Conservation (phyloP, 2,113 vertebrate genomes). For the Austrofundulus limnaeus region DNA sequence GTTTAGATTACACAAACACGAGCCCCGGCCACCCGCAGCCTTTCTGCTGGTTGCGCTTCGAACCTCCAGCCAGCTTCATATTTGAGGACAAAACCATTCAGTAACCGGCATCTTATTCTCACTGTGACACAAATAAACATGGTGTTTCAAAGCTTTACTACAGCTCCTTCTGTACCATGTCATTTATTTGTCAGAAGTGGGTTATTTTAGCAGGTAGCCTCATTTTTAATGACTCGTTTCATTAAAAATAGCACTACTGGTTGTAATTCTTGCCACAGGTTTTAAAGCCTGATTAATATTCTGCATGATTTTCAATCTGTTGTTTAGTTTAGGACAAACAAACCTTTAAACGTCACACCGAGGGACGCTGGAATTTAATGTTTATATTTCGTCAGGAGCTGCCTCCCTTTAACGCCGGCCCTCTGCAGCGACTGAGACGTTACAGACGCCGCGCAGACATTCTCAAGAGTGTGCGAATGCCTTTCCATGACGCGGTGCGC, state of each 20-base stretch:
- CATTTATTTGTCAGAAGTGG: neutral
- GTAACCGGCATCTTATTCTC: neutral
- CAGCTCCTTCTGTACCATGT: neutral
- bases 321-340: neutral
- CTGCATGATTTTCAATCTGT: neutral
- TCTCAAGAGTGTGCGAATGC: conserved; percentile 33
- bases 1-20: neutral
- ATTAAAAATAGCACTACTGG: neutral
- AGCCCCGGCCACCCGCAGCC: neutral
- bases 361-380: neutral
- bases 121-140: neutral
- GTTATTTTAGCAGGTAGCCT: neutral
- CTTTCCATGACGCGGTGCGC: conserved; percentile 67
- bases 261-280: too few species aligned
- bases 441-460: conserved; percentile 41
- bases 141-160: too few species aligned
- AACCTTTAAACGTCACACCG: too few species aligned
- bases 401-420: conserved; percentile 10
- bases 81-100: neutral
- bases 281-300: too few species aligned
- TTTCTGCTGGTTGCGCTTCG: conserved; percentile 4
- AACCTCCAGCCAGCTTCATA: neutral
- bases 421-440: conserved; percentile 22
- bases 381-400: conserved; percentile 12
- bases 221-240: neutral